A percentile compares a stretch with the other conserved stretches of the same genome.
phyloP scores from a whole-genome alignment of 2,888 invertebrate genomes.

The Oconnorella tubifera region DNA sequence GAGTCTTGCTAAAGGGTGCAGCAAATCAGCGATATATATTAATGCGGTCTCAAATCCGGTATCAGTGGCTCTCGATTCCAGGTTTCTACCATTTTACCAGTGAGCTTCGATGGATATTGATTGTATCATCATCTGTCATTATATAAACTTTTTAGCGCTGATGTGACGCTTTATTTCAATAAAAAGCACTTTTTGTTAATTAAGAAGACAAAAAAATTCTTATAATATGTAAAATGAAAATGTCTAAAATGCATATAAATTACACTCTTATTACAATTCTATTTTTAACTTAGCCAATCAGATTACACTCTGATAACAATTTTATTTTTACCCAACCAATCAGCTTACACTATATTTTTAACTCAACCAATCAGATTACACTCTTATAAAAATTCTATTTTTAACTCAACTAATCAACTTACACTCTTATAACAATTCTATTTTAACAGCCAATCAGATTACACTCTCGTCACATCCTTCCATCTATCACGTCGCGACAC shows the following conservation, averaged over 20 bases:
- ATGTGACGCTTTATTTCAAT: neutral
- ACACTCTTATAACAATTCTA: neutral
- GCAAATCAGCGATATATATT: constrained; percentile 1
- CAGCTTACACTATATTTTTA: neutral
- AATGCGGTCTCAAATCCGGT: no score
- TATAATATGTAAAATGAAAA: neutral
- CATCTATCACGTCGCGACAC: neutral
- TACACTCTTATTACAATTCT: no score
- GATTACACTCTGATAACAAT: neutral
- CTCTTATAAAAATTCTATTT: no score
- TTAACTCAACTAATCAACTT: no score
- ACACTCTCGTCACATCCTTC: neutral
- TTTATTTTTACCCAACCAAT: no score
- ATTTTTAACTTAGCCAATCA: no score
- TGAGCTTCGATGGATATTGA: no score
- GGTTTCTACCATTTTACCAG: no score
- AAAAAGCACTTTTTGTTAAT: neutral
- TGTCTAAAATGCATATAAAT: no score
- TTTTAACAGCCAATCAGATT: no score
- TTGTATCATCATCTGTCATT: neutral
- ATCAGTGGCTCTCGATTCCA: no score
- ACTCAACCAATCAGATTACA: neutral
- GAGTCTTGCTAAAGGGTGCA: no score
- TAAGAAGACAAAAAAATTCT: neutral
- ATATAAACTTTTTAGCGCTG: neutral